Conservation (phyloP, 1,140 invertebrate species). For the Bactericera cockerelli region DNA sequence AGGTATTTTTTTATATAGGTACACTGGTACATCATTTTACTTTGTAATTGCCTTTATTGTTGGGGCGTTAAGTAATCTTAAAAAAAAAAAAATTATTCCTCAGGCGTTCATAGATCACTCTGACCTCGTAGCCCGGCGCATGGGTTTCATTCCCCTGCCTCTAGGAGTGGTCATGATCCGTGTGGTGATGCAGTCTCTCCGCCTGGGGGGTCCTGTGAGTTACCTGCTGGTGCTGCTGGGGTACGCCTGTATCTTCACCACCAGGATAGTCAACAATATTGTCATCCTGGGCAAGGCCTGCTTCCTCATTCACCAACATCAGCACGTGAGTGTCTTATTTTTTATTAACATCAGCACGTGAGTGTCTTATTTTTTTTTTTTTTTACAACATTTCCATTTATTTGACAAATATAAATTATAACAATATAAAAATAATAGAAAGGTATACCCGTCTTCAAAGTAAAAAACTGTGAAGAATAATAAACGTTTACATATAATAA, state of each 20-base stretch:
- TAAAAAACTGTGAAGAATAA: constrained; percentile 16
- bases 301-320: constrained; percentile 55
- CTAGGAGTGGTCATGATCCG: constrained; percentile 78
- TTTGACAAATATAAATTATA: no score
- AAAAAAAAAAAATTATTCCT: no score
- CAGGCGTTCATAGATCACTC: constrained; percentile 95
- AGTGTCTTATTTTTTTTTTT: constrained; percentile 13
- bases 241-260: constrained; percentile 62
- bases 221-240: constrained; percentile 54
- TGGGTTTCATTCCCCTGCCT: constrained; percentile 96
- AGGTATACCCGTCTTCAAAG: no score
- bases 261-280: constrained; percentile 73
- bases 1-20: no score
- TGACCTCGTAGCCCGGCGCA: constrained; percentile 82
- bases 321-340: constrained; percentile 20
- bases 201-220: constrained; percentile 45
- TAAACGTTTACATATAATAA: constrained; percentile 12
- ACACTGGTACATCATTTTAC: no score
- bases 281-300: constrained; percentile 78
- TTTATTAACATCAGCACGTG: constrained; percentile 29
- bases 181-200: constrained; percentile 55
- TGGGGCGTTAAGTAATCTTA: no score
- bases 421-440: no score
- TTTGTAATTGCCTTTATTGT: no score
- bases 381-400: no score